Evolutionary conservation across 2,888 invertebrate genomes (phyloP).

Genomic region (Netelia melanura): DNA sequence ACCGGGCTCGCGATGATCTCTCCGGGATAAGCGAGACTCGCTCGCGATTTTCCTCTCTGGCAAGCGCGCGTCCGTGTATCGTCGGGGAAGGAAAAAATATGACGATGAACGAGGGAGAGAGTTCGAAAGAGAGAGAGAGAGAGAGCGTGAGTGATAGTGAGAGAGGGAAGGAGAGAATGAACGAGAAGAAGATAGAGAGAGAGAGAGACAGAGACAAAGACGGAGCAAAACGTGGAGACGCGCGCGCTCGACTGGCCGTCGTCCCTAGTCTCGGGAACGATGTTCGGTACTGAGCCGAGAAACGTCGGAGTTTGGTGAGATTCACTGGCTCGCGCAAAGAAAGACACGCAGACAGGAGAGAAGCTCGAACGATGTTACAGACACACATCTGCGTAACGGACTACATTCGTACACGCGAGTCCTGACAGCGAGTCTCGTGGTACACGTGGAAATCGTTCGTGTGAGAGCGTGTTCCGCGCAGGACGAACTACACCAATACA

Average conservation of each 20-base stretch:
- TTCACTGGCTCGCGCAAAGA: slow-evolving; percentile 16
- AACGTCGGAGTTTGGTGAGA: slow-evolving; percentile 64
- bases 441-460: background rate
- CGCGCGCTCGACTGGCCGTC: slow-evolving; percentile 53
- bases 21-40: slow-evolving; percentile 50
- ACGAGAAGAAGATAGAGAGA: slow-evolving; percentile 60
- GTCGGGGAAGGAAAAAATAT: slow-evolving; percentile 66
- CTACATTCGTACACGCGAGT: background rate
- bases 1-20: slow-evolving; percentile 12
- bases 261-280: slow-evolving; percentile 74
- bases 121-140: slow-evolving; percentile 55
- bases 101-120: slow-evolving; percentile 60
- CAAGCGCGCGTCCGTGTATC: slow-evolving; percentile 39
- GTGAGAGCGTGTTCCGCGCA: background rate
- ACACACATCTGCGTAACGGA: slow-evolving; percentile 26
- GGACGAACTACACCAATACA: slow-evolving; percentile 20
- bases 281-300: slow-evolving; percentile 77
- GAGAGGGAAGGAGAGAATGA: background rate
- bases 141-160: slow-evolving; percentile 24
- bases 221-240: slow-evolving; percentile 23
- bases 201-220: slow-evolving; percentile 19
- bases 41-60: slow-evolving; percentile 36
- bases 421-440: background rate
- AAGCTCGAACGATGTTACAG: slow-evolving; percentile 30
- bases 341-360: background rate